Evolutionary conservation across 2,797 vertebrate species (phyloP).

Genomic region (Antennarius maculatus): DNA sequence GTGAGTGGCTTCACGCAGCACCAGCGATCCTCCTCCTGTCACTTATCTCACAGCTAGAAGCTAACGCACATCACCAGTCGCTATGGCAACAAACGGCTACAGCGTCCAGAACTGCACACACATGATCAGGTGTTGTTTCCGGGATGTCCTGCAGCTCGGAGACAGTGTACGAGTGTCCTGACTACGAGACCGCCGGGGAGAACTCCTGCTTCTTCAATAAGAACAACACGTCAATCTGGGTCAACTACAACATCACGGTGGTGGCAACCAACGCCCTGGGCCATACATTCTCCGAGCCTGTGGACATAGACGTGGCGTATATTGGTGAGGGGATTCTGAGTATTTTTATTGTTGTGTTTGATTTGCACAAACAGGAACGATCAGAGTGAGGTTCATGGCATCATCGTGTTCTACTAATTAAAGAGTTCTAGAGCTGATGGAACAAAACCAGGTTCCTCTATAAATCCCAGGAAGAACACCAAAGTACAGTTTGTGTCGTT

Average conservation of each 20-base stretch:
- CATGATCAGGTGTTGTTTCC: conserved; percentile 5
- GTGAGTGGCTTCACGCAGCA: conserved; percentile 71
- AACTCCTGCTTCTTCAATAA: conserved; percentile 95
- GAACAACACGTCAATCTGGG: conserved; percentile 87
- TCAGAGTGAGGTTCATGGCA: too few relatives aligned
- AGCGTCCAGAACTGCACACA: neutral
- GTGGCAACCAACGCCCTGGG: conserved; percentile 88
- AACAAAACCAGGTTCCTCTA: too few relatives aligned
- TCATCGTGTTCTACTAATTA: too few relatives aligned
- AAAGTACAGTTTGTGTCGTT: neutral
- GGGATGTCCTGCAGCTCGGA: conserved; percentile 68
- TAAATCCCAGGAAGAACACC: too few relatives aligned
- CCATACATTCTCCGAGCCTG: conserved; percentile 83
- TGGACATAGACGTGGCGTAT: conserved; percentile 86
- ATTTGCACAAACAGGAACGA: too few relatives aligned
- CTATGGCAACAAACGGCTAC: too few relatives aligned
- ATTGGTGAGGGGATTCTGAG: conserved; percentile 83
- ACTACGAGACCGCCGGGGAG: conserved; percentile 87
- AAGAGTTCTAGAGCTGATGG: too few relatives aligned
- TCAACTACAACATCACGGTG: conserved; percentile 89
- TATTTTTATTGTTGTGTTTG: neutral
- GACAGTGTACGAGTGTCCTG: conserved; percentile 85
- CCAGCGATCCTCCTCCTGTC: too few relatives aligned
- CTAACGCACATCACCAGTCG: too few relatives aligned
- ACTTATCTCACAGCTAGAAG: too few relatives aligned